Evolutionary conservation across 2,888 invertebrate genomes (phyloP), one percentile per base, ranked within the genome.

Genomic region (Boloria selene): DNA sequence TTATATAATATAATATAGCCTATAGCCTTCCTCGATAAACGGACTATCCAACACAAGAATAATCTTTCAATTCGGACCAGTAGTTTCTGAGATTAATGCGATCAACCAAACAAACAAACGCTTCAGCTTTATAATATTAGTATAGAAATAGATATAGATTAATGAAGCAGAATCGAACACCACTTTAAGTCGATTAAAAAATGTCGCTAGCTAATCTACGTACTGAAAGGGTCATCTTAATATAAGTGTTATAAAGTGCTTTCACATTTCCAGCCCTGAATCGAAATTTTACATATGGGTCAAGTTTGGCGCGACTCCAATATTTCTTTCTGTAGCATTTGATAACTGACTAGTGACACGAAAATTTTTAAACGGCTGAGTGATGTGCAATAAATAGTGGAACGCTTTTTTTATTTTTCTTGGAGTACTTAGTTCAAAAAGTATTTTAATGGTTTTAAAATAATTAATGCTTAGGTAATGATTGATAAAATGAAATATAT

Each of bases 271-370:
- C 38, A 42, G 52, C 53, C 49, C 66, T 62, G 52, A 56, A 58
- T 59, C 66, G 58, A 44, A 58, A 45, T 47, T 64, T 38, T 64
- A 67, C 58, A 59, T 53, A 55, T 54, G 49, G 55, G 44, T 45
- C 38, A 47, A 59, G n/a, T 53, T 58, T 67, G 66, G 66, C 58
- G 6, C 7, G 13, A 6, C n/a, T 58, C 66, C 66, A 67, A 67
- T 4, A 59, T 58, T 62, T 62, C 45, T 38, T 53, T 59, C 58
- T 59, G 58, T 47, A 45, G 44, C 18, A 52, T 59, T 59, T 52
- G 59, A 53, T 47, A 53, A 51, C 5, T 22, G 31, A 38, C 31
- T 38, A 10, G 22, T n/a, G 56, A 42, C 55, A 56, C 14, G 18
- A 22, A 38, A n/a, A 22, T 16, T 31, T 47, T 17, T 18, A 45